Conservation (phyloP, 2,113 vertebrate species). For the Euleptes europaea region DNA sequence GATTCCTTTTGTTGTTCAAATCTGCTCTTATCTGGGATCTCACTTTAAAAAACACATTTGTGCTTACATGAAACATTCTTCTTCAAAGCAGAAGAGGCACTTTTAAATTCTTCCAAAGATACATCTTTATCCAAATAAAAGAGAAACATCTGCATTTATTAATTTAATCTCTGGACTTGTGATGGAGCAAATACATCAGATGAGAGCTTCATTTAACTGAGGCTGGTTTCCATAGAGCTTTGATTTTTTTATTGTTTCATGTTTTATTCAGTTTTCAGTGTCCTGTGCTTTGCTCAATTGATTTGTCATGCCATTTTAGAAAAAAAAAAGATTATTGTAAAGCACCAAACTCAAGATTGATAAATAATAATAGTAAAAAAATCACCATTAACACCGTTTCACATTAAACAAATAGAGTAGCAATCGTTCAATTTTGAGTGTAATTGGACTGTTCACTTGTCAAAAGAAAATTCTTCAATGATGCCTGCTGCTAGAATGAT, state of each 20-base stretch:
- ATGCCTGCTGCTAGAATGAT: neutral
- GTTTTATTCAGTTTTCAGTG: conserved; percentile 22
- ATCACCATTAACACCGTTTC: conserved; percentile 1
- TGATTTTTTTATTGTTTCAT: conserved; percentile 14
- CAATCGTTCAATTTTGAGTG: conserved; percentile 20
- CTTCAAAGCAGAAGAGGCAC: neutral
- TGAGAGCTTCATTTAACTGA: neutral
- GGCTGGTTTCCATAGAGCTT: conserved; percentile 3
- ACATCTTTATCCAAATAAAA: conserved; percentile 25
- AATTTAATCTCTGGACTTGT: neutral
- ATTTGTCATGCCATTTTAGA: conserved; percentile 19
- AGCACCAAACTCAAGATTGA: conserved; percentile 2
- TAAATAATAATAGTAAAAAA: conserved; percentile 26
- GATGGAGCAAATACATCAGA: neutral
- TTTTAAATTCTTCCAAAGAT: conserved; percentile 2
- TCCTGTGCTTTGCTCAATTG: conserved; percentile 29
- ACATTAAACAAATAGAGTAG: conserved; percentile 26
- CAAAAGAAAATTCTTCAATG: conserved; percentile 12
- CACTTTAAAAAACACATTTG: neutral
- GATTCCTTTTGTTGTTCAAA: neutral
- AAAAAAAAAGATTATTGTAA: conserved; percentile 23
- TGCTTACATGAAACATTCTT: conserved; percentile 8
- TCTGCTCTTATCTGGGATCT: neutral
- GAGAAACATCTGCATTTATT: neutral
- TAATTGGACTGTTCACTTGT: conserved; percentile 14